Percentiles rank a stretch among this genome's conserved stretches.
These are phyloP conservation scores for Falcunculus frontatus DNA, from an alignment of 2,113 vertebrate species.

Conservation along the genomic window DNA sequence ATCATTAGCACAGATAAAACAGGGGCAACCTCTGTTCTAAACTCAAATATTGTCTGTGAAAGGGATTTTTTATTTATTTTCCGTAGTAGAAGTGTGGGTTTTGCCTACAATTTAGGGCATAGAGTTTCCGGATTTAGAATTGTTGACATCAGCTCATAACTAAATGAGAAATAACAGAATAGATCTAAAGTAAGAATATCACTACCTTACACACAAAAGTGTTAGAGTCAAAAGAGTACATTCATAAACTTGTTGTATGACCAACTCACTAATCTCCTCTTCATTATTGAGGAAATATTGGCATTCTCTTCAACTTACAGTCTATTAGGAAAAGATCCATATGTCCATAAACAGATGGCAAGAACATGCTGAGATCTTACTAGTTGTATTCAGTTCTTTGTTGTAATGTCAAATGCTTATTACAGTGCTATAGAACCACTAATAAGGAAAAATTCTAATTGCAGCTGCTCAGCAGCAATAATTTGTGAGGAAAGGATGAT, in stretches of 20 bases:
- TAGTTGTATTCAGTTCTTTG: not conserved
- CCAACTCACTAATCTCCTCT: not conserved
- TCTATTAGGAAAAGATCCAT: not conserved
- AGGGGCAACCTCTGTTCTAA: not conserved
- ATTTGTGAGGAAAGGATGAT: not conserved
- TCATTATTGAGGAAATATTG: not conserved
- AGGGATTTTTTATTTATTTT: not conserved
- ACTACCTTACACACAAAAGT: not conserved
- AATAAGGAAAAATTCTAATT: not conserved
- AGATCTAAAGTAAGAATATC: not conserved
- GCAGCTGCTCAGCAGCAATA: not conserved
- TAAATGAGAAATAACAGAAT: not conserved
- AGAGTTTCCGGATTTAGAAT: not conserved
- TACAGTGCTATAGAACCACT: not conserved
- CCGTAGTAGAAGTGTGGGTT: not conserved
- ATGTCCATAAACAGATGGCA: not conserved
- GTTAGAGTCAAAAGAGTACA: not conserved
- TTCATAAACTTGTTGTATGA: not conserved
- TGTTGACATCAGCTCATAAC: not conserved
- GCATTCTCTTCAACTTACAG: not conserved
- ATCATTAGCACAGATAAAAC: not conserved
- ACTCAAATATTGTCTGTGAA: not conserved
- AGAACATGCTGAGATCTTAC: not conserved
- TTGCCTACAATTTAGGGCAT: not conserved
- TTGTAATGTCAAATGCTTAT: not conserved